A percentile compares a stretch with the other conserved stretches of the same genome.
These are phyloP conservation scores for Scaptomyza parva DNA, from an alignment of 2,888 invertebrate species.

Conservation along the genomic window DNA sequence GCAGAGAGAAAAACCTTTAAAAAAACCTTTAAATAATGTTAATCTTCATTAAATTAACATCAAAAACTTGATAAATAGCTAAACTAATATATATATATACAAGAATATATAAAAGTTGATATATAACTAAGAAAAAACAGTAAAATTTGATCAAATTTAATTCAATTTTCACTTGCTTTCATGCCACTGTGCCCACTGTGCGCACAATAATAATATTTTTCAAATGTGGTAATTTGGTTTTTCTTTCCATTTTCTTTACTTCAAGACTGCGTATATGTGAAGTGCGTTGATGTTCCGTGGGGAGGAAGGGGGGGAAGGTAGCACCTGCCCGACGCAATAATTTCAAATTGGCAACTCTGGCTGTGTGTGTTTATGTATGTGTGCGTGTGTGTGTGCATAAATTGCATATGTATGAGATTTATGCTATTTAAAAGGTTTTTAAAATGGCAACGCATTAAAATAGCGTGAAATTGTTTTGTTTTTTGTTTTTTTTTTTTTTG, in stretches of 20 bases:
- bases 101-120: no score
- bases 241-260: conserved; percentile 41
- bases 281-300: not conserved
- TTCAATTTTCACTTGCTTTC: not conserved
- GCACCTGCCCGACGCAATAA: conserved; percentile 73
- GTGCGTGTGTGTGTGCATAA: conserved; percentile 50
- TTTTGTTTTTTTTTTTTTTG: conserved; percentile 25
- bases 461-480: conserved; percentile 74
- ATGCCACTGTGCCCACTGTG: conserved; percentile 48
- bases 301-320: conserved; percentile 9
- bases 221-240: conserved; percentile 73
- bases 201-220: conserved; percentile 24
- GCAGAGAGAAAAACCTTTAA: no score
- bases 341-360: conserved; percentile 74
- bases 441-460: conserved; percentile 71
- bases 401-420: conserved; percentile 81
- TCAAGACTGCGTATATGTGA: not conserved
- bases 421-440: conserved; percentile 74
- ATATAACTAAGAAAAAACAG: no score
- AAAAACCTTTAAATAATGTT: no score
- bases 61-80: no score
- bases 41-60: no score
- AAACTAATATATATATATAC: no score
- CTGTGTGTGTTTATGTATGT: conserved; percentile 25
- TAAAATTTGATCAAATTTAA: not conserved